Percentiles rank a stretch among this genome's conserved stretches.
Evolutionary conservation across 2,797 vertebrate species (phyloP).

Genomic region (Balearica regulorum): DNA sequence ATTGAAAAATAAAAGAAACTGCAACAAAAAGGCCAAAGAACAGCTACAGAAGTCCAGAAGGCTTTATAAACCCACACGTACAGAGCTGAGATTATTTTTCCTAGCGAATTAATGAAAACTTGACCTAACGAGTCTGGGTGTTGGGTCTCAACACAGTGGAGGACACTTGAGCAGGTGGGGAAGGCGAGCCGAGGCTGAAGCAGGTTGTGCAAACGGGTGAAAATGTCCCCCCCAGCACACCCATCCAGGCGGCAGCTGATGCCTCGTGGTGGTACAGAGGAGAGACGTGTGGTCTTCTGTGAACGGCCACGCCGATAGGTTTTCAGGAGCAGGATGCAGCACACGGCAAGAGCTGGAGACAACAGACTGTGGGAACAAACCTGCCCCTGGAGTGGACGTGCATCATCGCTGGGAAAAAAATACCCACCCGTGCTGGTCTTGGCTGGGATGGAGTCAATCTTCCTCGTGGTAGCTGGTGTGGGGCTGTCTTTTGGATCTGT

Average conservation of each 20-base stretch:
- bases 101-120: not conserved
- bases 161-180: not conserved
- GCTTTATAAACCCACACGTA: not conserved
- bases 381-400: not conserved
- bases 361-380: not conserved
- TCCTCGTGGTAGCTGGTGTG: no score
- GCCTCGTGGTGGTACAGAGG: not conserved
- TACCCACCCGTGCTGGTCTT: not conserved
- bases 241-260: not conserved
- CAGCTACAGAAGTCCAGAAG: not conserved
- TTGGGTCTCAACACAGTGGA: fast-evolving
- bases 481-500: no score
- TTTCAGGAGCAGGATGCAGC: not conserved
- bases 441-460: no score
- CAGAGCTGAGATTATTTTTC: not conserved
- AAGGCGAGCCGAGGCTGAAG: not conserved
- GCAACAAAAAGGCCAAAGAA: not conserved
- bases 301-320: not conserved
- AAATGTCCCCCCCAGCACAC: not conserved
- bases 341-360: fast-evolving
- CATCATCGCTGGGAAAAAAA: not conserved
- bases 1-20: not conserved
- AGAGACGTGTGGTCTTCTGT: not conserved
- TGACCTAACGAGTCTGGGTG: not conserved
- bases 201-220: not conserved